Base-by-base conservation (phyloP, 2,797 vertebrate genomes). In the Sebastes oblongus region DNA sequence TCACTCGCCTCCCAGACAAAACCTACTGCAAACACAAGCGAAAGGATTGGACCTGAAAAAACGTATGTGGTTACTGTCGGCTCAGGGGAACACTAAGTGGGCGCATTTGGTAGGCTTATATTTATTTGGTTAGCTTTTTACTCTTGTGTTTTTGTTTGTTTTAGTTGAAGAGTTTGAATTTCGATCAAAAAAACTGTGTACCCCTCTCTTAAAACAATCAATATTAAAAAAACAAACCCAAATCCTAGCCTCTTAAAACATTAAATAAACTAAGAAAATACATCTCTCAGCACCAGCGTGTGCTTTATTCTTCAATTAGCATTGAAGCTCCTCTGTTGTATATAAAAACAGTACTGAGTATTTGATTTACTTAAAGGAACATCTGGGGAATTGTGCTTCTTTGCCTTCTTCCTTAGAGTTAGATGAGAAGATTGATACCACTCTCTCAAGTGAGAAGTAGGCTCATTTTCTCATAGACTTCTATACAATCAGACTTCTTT, bases 1-100 rank as follows among this genome's bases (percentile, higher is more conserved):
- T 84, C 66, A 64, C 75, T 77, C 16, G 14, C 81, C 81, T 80
- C 27, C 75, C 52, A 24, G 73, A 78, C 52, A 72, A 72, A 78
- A 82, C 46, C 52, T 27, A 27, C 27, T 2, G 55, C 80, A 78
- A 84, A 84, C 18, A 72, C 13, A 58, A 77, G 46, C 0, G n/a
- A 70, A 50, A 65, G 11, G n/a, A 46, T 10, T 36, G 18, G 69
- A 83, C 52, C 67, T 32, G 7, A 30, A 34, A 46, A 64, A 52
- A 66, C 27, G 4, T 72, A 24, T 73, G 74, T 42, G 64, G 52
- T 2, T 46, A 60, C 30, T 36, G 42, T 64, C 22, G 39, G 59
- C 59, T 72, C 82, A 14, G 55, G 61, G 69, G 69, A 86, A 74
- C 59, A 61, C 36, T 58, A 60, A 84, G 64, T 56, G 66, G 58